Conservation (phyloP, 2,888 invertebrate species). For the Drosophila nigricruria region DNA sequence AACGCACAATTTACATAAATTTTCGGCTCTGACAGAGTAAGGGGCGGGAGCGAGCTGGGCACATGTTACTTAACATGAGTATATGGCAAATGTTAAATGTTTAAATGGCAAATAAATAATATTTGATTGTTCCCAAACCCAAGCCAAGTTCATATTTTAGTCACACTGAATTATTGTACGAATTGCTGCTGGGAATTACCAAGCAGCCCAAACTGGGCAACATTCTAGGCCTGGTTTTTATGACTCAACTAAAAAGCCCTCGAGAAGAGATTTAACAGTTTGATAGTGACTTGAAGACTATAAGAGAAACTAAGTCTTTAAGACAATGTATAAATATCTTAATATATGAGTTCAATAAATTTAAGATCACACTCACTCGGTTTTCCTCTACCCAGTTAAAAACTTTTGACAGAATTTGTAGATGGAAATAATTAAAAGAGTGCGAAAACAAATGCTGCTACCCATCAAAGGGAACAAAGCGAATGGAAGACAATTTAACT, state of each 20-base stretch:
- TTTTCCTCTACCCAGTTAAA: no score
- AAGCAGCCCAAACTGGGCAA: conserved; percentile 7
- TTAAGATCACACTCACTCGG: no score
- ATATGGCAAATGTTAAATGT: conserved; percentile 67
- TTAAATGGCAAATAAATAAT: conserved; percentile 77
- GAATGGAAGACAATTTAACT: conserved; percentile 38
- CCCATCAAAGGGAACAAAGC: conserved; percentile 17
- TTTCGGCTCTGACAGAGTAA: conserved; percentile 31
- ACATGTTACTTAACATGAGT: conserved; percentile 50
- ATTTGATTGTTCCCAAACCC: conserved; percentile 64
- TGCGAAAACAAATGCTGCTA: conserved; percentile 52
- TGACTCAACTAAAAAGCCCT: background rate
- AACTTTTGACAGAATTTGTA: background rate
- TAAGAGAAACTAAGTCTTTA: background rate
- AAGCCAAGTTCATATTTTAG: conserved; percentile 40
- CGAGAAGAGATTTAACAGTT: background rate
- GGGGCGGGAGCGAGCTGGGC: background rate
- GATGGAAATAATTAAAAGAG: conserved; percentile 37
- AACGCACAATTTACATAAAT: conserved; percentile 78
- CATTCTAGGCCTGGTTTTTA: background rate
- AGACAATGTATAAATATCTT: background rate
- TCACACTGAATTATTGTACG: conserved; percentile 58
- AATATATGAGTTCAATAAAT: background rate
- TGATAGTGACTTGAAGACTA: background rate
- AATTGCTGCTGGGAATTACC: conserved; percentile 59